A percentile compares a stretch with the other conserved stretches of the same genome.
Conservation (phyloP, 2,113 vertebrate species). For the Salminus brasiliensis region DNA sequence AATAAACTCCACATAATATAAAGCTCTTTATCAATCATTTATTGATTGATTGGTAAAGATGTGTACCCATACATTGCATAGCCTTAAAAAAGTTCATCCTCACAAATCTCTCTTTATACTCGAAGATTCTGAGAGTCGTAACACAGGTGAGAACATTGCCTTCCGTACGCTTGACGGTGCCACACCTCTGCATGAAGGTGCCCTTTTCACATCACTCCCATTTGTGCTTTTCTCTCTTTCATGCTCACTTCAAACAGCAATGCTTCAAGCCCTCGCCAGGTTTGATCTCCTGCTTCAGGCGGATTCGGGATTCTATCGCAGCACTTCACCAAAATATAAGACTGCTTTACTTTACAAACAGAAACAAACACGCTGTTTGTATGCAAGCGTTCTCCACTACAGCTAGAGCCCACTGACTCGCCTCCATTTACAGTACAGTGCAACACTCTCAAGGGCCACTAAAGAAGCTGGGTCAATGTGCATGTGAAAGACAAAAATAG, state of each 20-base stretch:
- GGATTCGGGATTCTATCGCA: neutral
- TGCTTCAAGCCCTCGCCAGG: neutral
- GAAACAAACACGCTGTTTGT: neutral
- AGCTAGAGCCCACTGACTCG: neutral
- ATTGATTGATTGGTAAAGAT: no score
- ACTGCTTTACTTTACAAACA: neutral
- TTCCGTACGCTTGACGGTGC: neutral
- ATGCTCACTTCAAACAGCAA: conserved; percentile 16
- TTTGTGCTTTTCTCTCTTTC: conserved; percentile 7
- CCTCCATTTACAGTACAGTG: neutral
- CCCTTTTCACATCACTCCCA: neutral
- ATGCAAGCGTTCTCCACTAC: neutral
- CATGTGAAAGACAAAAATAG: conserved; percentile 1
- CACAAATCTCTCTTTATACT: neutral
- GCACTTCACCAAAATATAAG: conserved; percentile 4
- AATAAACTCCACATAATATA: no score
- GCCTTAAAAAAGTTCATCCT: no score
- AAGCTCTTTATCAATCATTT: no score
- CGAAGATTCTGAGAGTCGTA: neutral
- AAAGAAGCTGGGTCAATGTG: conserved; percentile 18
- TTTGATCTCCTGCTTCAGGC: conserved; percentile 3
- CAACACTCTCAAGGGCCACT: neutral
- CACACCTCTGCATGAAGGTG: neutral
- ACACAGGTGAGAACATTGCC: conserved; percentile 22
- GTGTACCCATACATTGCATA: no score